Percentiles rank a stretch among this genome's conserved stretches.
Evolutionary conservation across 1,140 invertebrate species (phyloP).

Genomic region (Heliconius congener): DNA sequence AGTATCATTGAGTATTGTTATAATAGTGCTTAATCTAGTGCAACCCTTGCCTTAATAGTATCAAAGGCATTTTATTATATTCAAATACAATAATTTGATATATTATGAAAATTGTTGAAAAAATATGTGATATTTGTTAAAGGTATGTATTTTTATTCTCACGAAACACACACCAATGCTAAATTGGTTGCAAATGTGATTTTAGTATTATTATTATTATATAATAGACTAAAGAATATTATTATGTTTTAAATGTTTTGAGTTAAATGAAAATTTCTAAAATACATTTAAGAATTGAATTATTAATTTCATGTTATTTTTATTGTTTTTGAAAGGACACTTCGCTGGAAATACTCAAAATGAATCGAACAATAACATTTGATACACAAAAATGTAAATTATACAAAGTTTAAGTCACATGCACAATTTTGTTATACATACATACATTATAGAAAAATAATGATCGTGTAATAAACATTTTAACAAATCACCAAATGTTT

Average conservation of each 20-base stretch:
- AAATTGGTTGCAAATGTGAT: not conserved
- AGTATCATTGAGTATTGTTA: slow-evolving; percentile 66
- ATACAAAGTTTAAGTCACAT: slow-evolving; percentile 10
- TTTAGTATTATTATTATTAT: not conserved
- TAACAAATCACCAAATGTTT: not conserved
- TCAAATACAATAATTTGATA: not conserved
- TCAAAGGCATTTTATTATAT: slow-evolving; percentile 1
- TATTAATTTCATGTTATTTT: not conserved
- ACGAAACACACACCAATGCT: not conserved
- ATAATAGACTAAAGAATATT: not conserved
- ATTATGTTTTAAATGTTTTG: not conserved
- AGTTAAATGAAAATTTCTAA: not conserved
- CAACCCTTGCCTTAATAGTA: slow-evolving; percentile 14
- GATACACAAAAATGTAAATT: not conserved
- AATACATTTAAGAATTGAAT: not conserved
- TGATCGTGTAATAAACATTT: not conserved
- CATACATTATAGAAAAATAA: not conserved
- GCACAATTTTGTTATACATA: not conserved
- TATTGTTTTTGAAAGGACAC: not conserved
- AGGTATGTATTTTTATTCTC: not conserved
- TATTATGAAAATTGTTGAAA: not conserved
- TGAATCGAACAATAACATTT: not conserved
- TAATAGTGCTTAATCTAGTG: slow-evolving; percentile 42
- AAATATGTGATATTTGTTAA: not conserved
- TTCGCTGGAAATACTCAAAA: not conserved